Conservation (phyloP, 2,888 invertebrate species). For the Coleophora deauratella region DNA sequence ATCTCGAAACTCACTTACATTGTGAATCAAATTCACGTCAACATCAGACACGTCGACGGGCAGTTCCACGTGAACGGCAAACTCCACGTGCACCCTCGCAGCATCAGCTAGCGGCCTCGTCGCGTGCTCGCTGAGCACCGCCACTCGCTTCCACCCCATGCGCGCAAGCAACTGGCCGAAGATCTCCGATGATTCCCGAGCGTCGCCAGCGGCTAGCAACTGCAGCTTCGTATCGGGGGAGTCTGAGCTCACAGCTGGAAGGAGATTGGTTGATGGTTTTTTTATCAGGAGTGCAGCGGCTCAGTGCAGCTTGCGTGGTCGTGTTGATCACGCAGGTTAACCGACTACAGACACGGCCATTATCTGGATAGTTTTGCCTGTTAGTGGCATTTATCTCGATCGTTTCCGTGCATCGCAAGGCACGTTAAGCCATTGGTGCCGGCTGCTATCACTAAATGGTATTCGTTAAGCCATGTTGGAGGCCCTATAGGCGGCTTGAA, state of each 20-base stretch:
- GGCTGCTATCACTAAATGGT: too few relatives aligned
- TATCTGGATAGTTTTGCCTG: too few relatives aligned
- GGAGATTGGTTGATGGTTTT: too few relatives aligned
- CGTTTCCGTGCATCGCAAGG: too few relatives aligned
- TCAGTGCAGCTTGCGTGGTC: too few relatives aligned
- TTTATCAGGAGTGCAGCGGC: too few relatives aligned
- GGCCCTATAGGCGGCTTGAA: too few relatives aligned
- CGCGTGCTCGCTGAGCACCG: constrained; percentile 42
- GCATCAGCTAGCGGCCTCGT: constrained; percentile 35
- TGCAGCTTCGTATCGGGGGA: constrained; percentile 3
- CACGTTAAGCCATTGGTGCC: too few relatives aligned
- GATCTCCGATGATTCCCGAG: constrained; percentile 24
- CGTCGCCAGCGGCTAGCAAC: constrained; percentile 39
- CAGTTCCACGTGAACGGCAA: constrained; percentile 40
- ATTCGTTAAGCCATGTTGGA: too few relatives aligned
- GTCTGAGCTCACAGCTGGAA: not conserved
- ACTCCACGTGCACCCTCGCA: constrained; percentile 30
- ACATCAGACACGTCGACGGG: constrained; percentile 41
- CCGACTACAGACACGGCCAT: too few relatives aligned
- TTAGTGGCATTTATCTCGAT: too few relatives aligned
- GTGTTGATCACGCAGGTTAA: too few relatives aligned
- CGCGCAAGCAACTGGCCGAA: constrained; percentile 27
- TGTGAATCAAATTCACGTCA: constrained; percentile 25
- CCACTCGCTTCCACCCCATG: constrained; percentile 43
- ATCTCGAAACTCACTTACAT: constrained; percentile 16